These are phyloP conservation scores for Gasterosteus nipponicus DNA, from an alignment of 2,113 vertebrate genomes.

Conservation along the genomic window DNA sequence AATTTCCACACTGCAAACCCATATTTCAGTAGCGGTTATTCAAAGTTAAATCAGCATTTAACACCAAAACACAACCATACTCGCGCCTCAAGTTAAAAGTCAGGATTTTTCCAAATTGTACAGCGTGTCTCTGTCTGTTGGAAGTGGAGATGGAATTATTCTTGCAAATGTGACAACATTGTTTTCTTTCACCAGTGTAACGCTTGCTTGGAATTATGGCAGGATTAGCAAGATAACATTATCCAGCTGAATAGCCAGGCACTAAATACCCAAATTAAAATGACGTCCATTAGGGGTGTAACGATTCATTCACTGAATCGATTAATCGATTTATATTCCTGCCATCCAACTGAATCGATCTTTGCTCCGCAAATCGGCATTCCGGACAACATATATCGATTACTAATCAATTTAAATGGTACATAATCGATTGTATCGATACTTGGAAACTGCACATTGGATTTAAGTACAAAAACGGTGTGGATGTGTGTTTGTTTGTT, in stretches of 20 bases:
- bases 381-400: too few species aligned
- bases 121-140: neutral
- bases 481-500: too few species aligned
- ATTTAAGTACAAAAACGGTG: too few species aligned
- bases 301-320: too few species aligned
- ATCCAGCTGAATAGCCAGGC: neutral
- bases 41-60: constrained; percentile 12
- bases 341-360: too few species aligned
- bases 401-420: too few species aligned
- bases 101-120: constrained; percentile 2
- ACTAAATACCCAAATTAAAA: neutral
- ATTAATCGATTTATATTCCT: too few species aligned
- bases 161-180: neutral
- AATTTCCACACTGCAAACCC: neutral
- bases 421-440: too few species aligned
- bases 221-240: neutral
- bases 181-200: too few species aligned
- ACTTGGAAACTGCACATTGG: too few species aligned
- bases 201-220: neutral
- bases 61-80: neutral
- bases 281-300: too few species aligned
- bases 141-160: neutral
- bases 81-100: constrained; percentile 28
- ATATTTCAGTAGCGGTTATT: neutral
- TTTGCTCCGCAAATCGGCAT: too few species aligned